phyloP scores from a whole-genome alignment of 2,797 vertebrate species.

The Enteromius viviparus region DNA sequence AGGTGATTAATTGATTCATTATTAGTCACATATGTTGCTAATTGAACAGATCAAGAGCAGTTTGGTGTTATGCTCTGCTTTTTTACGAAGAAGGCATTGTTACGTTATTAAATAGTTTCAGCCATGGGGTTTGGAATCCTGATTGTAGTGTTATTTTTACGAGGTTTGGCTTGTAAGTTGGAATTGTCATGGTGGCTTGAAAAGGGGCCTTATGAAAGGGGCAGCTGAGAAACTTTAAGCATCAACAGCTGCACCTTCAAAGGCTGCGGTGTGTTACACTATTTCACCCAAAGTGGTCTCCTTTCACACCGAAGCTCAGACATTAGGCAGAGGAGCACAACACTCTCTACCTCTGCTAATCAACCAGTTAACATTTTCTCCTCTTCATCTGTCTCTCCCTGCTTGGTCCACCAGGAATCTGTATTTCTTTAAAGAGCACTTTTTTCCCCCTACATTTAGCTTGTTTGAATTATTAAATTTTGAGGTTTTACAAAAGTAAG shows the following conservation, averaged over 20 bases:
- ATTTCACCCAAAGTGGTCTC: constrained; percentile 72
- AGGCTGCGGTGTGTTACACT: constrained; percentile 67
- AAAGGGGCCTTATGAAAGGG: constrained; percentile 64
- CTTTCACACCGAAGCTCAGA: constrained; percentile 71
- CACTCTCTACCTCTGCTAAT: not conserved
- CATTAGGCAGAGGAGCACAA: constrained; percentile 63
- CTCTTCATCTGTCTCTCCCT: constrained; percentile 5
- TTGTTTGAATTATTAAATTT: constrained; percentile 1
- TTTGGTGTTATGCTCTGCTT: constrained; percentile 40
- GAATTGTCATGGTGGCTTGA: constrained; percentile 74
- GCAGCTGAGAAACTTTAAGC: constrained; percentile 71
- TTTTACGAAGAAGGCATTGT: constrained; percentile 42
- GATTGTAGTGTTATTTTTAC: constrained; percentile 73
- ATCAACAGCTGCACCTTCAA: constrained; percentile 78
- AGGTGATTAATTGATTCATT: not conserved
- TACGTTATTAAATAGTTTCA: constrained; percentile 43
- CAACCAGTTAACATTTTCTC: not conserved
- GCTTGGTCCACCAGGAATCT: not conserved
- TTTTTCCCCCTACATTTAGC: not conserved
- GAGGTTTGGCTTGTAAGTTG: constrained; percentile 74
- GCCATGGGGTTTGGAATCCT: constrained; percentile 60
- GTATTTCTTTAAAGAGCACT: not conserved
- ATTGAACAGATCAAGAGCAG: constrained; percentile 36
- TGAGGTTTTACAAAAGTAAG: not conserved
- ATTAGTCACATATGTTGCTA: constrained; percentile 37